Evolutionary conservation across 2,888 invertebrate genomes (phyloP).

Genomic region (Balanococcus diminutus): DNA sequence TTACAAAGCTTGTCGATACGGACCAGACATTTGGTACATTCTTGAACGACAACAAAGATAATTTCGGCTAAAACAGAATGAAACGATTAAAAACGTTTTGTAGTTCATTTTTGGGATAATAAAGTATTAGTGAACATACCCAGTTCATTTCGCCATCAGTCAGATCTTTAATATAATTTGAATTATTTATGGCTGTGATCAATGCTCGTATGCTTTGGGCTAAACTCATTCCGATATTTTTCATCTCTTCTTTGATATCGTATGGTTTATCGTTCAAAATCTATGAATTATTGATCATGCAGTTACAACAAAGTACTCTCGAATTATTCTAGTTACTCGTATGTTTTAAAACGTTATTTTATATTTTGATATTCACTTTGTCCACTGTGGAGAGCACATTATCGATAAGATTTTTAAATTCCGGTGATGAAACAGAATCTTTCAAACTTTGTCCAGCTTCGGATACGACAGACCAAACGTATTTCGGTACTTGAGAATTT

Average conservation of each 20-base stretch:
- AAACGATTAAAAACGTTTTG: not conserved
- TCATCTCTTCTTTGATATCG: constrained; percentile 25
- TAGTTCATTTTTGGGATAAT: not conserved
- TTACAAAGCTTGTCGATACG: constrained; percentile 65
- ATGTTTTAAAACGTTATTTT: not conserved
- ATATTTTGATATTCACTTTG: not conserved
- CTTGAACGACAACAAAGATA: constrained; percentile 39
- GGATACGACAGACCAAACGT: constrained; percentile 16
- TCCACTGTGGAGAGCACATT: constrained; percentile 1
- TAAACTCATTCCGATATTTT: constrained; percentile 2
- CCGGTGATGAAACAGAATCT: constrained; percentile 37
- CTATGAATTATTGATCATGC: constrained; percentile 27
- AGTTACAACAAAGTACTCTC: too few species aligned
- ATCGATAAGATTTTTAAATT: constrained; percentile 43
- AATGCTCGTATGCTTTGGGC: not conserved
- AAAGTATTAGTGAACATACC: constrained; percentile 31
- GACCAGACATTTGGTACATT: constrained; percentile 21
- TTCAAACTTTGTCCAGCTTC: constrained; percentile 22
- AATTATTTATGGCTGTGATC: not conserved
- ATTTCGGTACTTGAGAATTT: constrained; percentile 31
- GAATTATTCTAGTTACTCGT: too few species aligned
- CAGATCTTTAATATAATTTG: constrained; percentile 22
- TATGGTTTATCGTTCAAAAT: constrained; percentile 44
- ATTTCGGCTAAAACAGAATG: constrained; percentile 15
- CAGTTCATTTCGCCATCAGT: not conserved